Evolutionary conservation across 2,113 vertebrate genomes (phyloP), one percentile per base, ranked within the genome.

Genomic region (Vicugna pacos): DNA sequence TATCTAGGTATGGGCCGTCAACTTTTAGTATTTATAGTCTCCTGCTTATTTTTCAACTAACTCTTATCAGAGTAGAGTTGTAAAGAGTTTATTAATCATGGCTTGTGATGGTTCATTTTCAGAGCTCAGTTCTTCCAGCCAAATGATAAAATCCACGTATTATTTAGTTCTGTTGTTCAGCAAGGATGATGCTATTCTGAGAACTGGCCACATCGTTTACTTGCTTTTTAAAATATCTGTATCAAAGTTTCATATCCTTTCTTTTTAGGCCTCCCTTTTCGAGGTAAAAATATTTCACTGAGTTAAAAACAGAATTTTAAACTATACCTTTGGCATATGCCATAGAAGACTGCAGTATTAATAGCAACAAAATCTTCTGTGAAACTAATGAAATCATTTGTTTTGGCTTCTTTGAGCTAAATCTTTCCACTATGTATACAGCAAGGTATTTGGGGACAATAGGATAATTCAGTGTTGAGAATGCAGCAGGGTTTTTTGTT

Each of bases 241-340:
- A 79, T 96, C n/a, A 72, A 75, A 91, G 64, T 88, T 91, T 82
- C 32, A 32, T 35, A 50, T 73, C 6, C 67, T 80, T 62, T 89
- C 35, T 89, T 80, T 62, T 84, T 28, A 85, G 54, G 15, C 19
- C 48, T 87, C 64, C 54, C 72, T 91, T 65, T 81, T 85, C 93
- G 77, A 81, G 9, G 38, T 38, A 48, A 88, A 93, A 95, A 91
- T 93, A 80, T 79, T 97, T 93, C 26, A 82, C 26, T 75, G 64
- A 93, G 42, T 85, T 87, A 90, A 93, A 95, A 95, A 87, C 52
- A 84, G 58, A 92, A 85, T 92, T 95, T 80, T n/a, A 93, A 83
- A 77, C 62, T 10, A 48, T 24, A 91, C 32, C 52, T 93, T 75
- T 89, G 88, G 69, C 73, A 94, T 10, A 86, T 86, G 26, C 16